Evolutionary conservation across 2,113 vertebrate genomes (phyloP), one percentile per base, ranked within the genome.

Genomic region (Tachysurus vachellii): DNA sequence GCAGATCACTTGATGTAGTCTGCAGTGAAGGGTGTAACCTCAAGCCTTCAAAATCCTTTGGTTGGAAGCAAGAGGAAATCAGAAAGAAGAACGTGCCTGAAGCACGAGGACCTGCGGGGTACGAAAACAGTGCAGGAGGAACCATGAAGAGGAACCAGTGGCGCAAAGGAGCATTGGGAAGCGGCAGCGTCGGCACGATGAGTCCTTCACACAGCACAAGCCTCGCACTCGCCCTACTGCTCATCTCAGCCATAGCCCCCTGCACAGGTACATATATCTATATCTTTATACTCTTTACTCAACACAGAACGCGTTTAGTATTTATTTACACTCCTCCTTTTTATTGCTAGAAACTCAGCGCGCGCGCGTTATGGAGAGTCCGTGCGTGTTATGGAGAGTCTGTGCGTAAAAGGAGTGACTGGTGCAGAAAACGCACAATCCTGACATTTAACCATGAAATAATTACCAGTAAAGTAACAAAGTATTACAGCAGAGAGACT

Each of bases 241-340:
- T 95, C 83, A 84, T 95, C 90, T 92, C 94, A 85, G 89, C 89
- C 85, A 68, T 92, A 44, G 91, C 93, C 28, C 83, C 88, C 88
- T 94, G 92, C 88, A 91, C 84, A 85, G 88, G 95, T 96, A 91
- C 93, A 3, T 19, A 21, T 57, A 31, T 17, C 2, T 19, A 17
- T 3, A 79, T 7, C 0, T 13, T 1, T 47, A 47, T 28, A 12
- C 13, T 47, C 36, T 11, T 54, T 6, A 14, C 54, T 28, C 7
- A 1, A 53, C 50, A 54, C 26, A 17, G 21, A 21, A 76, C 4
- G 4, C 13, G 53, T 54, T 26, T 54, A 16, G 28, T 23, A 8
- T 1, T 47, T 4, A 75, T 47, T 23, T 12, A 75, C 2, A 12
- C 71, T 47, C 9, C 21, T 21, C 12, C 19, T 23, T 47, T 47